phyloP scores from a whole-genome alignment of 2,113 vertebrate species.

The Plotosus lineatus region DNA sequence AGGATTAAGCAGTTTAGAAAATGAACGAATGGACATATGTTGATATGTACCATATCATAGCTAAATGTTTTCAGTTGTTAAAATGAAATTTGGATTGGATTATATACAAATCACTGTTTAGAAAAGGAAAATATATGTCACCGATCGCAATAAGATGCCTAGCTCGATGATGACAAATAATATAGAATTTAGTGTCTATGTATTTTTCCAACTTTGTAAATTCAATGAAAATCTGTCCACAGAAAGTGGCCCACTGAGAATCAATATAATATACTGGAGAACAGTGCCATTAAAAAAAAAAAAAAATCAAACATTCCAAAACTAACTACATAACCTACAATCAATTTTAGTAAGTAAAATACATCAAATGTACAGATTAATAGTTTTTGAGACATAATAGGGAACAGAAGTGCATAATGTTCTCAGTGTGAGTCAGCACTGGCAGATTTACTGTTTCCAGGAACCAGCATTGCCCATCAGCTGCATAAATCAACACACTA shows the following conservation, averaged over 20 bases:
- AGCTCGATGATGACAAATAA: too few relatives aligned
- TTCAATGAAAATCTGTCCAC: too few relatives aligned
- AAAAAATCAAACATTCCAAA: too few relatives aligned
- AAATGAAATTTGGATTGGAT: too few relatives aligned
- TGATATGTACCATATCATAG: too few relatives aligned
- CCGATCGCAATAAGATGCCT: too few relatives aligned
- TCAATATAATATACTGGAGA: not conserved
- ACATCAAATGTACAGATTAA: not conserved
- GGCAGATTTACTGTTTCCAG: slow-evolving; percentile 14
- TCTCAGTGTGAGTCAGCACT: slow-evolving; percentile 1
- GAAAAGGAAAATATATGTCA: not conserved
- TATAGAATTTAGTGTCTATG: too few relatives aligned
- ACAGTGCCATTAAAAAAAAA: not conserved
- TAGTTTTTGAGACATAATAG: not conserved
- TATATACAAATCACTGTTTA: not conserved
- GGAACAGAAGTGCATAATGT: not conserved
- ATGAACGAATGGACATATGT: too few relatives aligned
- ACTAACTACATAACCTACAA: not conserved
- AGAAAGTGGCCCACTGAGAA: too few relatives aligned
- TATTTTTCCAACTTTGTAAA: too few relatives aligned
- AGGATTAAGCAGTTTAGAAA: too few relatives aligned
- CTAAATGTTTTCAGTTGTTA: too few relatives aligned
- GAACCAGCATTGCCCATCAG: not conserved
- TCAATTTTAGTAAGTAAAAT: not conserved
- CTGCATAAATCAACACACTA: not conserved